Evolutionary conservation across 2,797 vertebrate genomes (phyloP).

Genomic region (Platalea minor): DNA sequence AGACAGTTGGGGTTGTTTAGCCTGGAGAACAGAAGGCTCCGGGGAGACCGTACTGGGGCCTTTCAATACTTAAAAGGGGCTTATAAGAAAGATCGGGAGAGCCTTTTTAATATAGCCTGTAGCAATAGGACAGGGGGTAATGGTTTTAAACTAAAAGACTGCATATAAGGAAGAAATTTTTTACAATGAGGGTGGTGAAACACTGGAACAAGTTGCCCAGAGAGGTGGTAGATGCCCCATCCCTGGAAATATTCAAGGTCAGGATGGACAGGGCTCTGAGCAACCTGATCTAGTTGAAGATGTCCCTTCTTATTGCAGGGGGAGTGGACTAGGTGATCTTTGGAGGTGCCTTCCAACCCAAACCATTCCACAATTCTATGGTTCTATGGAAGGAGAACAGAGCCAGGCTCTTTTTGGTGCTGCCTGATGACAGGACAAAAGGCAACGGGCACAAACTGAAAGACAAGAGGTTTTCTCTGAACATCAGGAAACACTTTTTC

Average conservation of each 20-base stretch:
- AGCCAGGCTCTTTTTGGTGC: not conserved
- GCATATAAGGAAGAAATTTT: not conserved
- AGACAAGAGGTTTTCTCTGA: not conserved
- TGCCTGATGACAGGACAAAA: rapidly evolving
- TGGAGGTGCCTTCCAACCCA: not conserved
- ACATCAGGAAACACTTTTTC: not conserved
- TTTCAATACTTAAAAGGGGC: not conserved
- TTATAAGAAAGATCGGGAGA: not conserved
- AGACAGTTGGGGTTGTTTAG: not conserved
- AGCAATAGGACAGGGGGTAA: not conserved
- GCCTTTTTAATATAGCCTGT: not conserved
- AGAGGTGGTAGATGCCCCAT: not conserved
- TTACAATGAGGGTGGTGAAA: not conserved
- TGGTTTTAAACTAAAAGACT: not conserved
- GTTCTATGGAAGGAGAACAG: not conserved
- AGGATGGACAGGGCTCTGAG: not conserved
- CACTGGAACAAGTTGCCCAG: not conserved
- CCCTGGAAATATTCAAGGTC: not conserved
- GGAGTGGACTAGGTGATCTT: not conserved
- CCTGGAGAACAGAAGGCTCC: not conserved
- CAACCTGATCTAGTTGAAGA: not conserved
- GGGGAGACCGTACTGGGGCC: rapidly evolving
- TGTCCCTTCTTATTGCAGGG: not conserved
- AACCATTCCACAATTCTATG: not conserved
- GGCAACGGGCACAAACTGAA: not conserved